Base-by-base conservation (phyloP, 2,797 vertebrate genomes). In the Hypotaenidia philippensis region DNA sequence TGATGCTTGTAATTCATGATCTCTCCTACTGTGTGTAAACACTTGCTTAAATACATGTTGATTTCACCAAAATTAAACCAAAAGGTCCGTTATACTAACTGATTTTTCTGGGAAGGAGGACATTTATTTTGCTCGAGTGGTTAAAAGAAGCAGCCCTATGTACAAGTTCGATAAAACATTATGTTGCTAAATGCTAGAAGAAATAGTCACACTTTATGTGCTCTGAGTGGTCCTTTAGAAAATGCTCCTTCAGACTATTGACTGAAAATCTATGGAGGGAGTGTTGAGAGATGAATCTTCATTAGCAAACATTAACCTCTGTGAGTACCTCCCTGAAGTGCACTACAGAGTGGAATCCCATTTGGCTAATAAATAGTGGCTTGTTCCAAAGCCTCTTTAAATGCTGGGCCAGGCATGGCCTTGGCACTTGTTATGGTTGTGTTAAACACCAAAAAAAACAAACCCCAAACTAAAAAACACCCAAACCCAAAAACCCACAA, bases 201-300 rank as follows among this genome's bases (percentile, higher is more conserved):
- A 70, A 93, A 81, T 44, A 40, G 27, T 57, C 32, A 83, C 41
- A 45, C 40, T 68, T 80, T 21, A 90, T n/a, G 9, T 78, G 57
- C 36, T 83, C 76, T 91, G 61, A 93, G 64, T 38, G 34, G 65
- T 83, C 55, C 61, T 93, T 83, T 89, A 88, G 82, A 65, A 94
- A 94, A 86, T 55, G 50, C 27, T 85, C 23, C 75, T 89, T 91
- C 76, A 52, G 49, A 70, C 66, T 91, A 5, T 83, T 94, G 72
- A 94, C 82, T 50, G 49, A 50, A 50, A 26, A 25, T 16, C 49
- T 50, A 14, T 44, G 72, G 71, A 85, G 40, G 75, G 76, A 83
- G 57, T 55, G 53, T 41, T 87, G 82, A 94, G 69, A 91, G 85
- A 94, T 95, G 69, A 69, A 57, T 92, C 87, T 89, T 94, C 87